Conservation (phyloP, 2,888 invertebrate genomes). For the Melieria crassipennis region DNA sequence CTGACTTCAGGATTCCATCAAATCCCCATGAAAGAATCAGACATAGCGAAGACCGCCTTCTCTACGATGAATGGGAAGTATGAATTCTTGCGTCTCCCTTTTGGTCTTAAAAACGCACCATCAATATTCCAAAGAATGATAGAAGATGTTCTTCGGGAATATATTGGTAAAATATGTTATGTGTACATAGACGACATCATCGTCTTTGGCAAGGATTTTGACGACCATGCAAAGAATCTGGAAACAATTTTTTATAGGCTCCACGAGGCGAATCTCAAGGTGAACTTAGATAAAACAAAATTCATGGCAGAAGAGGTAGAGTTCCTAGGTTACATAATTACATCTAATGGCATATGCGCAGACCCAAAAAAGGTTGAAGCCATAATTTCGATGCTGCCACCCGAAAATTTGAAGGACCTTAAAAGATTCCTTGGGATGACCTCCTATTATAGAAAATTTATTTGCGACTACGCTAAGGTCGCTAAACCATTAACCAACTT, state of each 20-base stretch:
- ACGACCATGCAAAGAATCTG: slow-evolving; percentile 26
- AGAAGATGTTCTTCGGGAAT: slow-evolving; percentile 27
- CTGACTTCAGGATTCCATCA: slow-evolving; percentile 46
- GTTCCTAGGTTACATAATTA: slow-evolving; percentile 34
- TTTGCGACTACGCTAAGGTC: slow-evolving; percentile 35
- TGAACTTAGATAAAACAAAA: slow-evolving; percentile 31
- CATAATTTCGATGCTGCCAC: slow-evolving; percentile 25
- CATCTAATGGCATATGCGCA: slow-evolving; percentile 12
- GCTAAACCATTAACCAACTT: slow-evolving; percentile 41
- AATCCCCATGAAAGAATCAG: slow-evolving; percentile 39
- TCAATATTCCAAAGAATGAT: slow-evolving; percentile 36
- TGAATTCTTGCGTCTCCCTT: slow-evolving; percentile 32
- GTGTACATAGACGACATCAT: slow-evolving; percentile 22
- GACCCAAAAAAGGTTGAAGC: slow-evolving; percentile 14
- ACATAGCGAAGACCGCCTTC: slow-evolving; percentile 44
- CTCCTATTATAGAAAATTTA: slow-evolving; percentile 40
- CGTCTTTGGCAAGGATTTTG: slow-evolving; percentile 17
- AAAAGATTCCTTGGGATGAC: slow-evolving; percentile 36
- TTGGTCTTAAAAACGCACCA: slow-evolving; percentile 39
- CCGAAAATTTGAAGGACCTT: slow-evolving; percentile 36
- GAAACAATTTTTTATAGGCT: slow-evolving; percentile 19
- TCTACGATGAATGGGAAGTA: slow-evolving; percentile 41
- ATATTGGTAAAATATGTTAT: too few relatives aligned
- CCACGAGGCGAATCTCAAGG: slow-evolving; percentile 24
- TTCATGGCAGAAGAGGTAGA: slow-evolving; percentile 31